Conservation (phyloP, 64 coral and sea anemone genomes). For the Cladopsammia gracilis region DNA sequence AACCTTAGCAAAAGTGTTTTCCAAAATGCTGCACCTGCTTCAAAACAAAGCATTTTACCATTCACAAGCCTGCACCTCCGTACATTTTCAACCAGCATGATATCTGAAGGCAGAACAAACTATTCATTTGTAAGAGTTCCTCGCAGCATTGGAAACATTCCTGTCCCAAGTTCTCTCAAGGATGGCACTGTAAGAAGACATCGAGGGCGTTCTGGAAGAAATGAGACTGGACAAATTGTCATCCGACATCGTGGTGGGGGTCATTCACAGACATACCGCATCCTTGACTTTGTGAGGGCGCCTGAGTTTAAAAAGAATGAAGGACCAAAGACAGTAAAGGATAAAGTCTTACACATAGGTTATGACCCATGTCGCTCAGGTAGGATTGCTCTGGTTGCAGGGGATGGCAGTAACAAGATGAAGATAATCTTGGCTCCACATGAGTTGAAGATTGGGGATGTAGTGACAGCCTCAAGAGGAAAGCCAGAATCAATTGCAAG, state of each 20-base stretch:
- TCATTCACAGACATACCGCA: slow-evolving; percentile 92
- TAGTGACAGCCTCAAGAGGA: slow-evolving; percentile 86
- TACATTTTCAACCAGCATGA: slow-evolving; percentile 55
- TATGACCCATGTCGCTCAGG: slow-evolving; percentile 97
- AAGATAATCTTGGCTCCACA: slow-evolving; percentile 95
- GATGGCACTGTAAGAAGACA: slow-evolving; percentile 83
- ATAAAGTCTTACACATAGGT: slow-evolving; percentile 93
- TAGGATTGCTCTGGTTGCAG: slow-evolving; percentile 96
- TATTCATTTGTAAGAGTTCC: slow-evolving; percentile 86
- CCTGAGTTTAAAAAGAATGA: slow-evolving; percentile 43
- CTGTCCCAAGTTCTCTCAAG: slow-evolving; percentile 86
- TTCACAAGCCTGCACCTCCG: neutral
- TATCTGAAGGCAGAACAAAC: slow-evolving; percentile 80
- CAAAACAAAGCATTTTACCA: neutral
- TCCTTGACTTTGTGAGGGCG: slow-evolving; percentile 89
- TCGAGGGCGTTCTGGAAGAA: slow-evolving; percentile 85
- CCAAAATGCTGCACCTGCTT: neutral
- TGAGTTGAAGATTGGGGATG: slow-evolving; percentile 88
- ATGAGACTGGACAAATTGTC: slow-evolving; percentile 79
- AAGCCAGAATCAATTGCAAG: slow-evolving; percentile 85
- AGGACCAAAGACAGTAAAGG: slow-evolving; percentile 47
- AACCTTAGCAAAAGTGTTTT: neutral
- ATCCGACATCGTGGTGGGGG: slow-evolving; percentile 96
- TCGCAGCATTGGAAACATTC: slow-evolving; percentile 92
- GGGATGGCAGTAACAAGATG: slow-evolving; percentile 85